Base-by-base conservation (phyloP, 2,888 invertebrate species). In the Zhengitettix transpicula region DNA sequence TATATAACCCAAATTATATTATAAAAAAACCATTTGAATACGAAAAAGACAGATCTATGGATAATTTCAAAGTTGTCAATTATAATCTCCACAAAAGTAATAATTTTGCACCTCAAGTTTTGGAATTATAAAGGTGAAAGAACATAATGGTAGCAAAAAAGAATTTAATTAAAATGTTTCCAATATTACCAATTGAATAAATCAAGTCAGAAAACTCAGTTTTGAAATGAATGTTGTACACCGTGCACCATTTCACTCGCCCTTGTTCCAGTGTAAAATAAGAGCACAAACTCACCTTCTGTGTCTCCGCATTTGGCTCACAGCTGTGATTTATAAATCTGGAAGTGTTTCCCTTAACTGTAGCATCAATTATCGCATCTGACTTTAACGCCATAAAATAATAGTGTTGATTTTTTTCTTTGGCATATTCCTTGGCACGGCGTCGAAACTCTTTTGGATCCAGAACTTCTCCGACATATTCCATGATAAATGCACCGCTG, bases 261-360 rank as follows among this genome's bases (percentile, higher is more conserved):
- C 5, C 52, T 10, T 16, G 9, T 47, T 55, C 55, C 9, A 53
- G 52, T 58, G 16, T 57, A 40, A 54, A 57, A 53, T 55, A 60
- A 60, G 58, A 42, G 44, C 9, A 60, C 51, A 56, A 40, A 57
- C 65, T 59, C 65, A 79, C 81, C 75, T 99, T 99, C 74, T 99
- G 97, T 0, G 98, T 98, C 75, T 95, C 95, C 7, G 96, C 91
- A 73, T 99, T 99, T 0, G 99, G 99, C 67, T 97, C 95, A 72
- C 99, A 99, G 55, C 96, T 96, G 72, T 99, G 99, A 74, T 99
- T 99, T 67, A 99, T 96, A 71, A 98, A 99, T 52, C 99, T 79
- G 0, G 98, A 97, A 62, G 92, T 85, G 71, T 97, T 99, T 42
- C 99, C 99, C 73, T 90, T 94, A 67, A 82, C 75, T 0, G 98